Percentiles rank a stretch among this genome's conserved stretches.
Evolutionary conservation across 2,888 invertebrate species (phyloP).

Genomic region (Pinctada fucata): DNA sequence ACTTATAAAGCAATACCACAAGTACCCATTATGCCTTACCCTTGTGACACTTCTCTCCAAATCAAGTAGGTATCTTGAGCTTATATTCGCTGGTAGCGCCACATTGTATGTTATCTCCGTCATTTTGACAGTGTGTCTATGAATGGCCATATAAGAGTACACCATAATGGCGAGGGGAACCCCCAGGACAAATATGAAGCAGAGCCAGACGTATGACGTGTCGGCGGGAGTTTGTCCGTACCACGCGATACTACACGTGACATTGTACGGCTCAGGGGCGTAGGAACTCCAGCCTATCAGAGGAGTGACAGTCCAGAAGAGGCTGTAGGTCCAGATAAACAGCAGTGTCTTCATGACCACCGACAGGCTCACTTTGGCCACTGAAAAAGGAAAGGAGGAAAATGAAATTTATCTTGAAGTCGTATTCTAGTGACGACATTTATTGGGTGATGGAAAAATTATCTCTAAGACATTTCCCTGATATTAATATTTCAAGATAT

Average conservation of each 20-base stretch:
- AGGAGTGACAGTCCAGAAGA: conserved; percentile 27
- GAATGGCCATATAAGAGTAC: conserved; percentile 13
- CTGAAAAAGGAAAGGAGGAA: neutral
- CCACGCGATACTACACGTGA: conserved; percentile 26
- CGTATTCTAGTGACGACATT: too few relatives aligned
- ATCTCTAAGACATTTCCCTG: too few relatives aligned
- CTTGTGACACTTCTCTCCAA: conserved; percentile 10
- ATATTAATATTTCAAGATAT: too few relatives aligned
- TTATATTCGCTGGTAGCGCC: neutral
- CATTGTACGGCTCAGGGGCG: conserved; percentile 2
- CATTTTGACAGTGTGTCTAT: neutral
- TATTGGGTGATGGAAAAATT: too few relatives aligned
- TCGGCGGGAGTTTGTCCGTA: neutral
- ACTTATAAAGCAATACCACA: too few relatives aligned
- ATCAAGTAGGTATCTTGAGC: conserved; percentile 7
- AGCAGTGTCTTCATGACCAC: conserved; percentile 5
- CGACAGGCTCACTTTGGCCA: neutral
- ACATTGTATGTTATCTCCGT: neutral
- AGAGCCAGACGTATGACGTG: neutral
- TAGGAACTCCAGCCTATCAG: conserved; percentile 23
- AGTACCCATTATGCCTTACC: neutral
- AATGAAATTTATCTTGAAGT: too few relatives aligned
- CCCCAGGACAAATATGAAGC: conserved; percentile 3
- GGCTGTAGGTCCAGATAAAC: conserved; percentile 20
- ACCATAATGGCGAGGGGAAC: conserved; percentile 18